Percentiles rank a stretch among this genome's conserved stretches.
Evolutionary conservation across 2,888 invertebrate species (phyloP).

Genomic region (Cynaeus angustus): DNA sequence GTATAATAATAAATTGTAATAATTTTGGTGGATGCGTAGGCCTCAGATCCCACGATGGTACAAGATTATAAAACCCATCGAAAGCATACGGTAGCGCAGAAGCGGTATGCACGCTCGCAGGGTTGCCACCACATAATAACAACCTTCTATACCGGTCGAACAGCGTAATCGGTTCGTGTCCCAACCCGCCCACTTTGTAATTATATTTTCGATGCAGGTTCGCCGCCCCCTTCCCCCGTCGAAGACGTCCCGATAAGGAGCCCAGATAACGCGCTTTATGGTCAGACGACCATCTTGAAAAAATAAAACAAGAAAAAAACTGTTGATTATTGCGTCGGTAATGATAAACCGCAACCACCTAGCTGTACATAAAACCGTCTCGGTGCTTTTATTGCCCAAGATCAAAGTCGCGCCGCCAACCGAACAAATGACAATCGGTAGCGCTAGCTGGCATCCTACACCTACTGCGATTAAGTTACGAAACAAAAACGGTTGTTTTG

Average conservation of each 20-base stretch:
- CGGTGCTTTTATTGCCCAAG: neutral
- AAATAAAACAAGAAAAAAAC: conserved; percentile 9
- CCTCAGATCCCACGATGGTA: no score
- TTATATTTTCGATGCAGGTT: conserved; percentile 69
- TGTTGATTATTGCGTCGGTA: conserved; percentile 27
- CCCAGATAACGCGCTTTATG: conserved; percentile 34
- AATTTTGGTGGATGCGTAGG: no score
- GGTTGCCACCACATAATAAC: conserved; percentile 71
- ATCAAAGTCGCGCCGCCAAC: conserved; percentile 4
- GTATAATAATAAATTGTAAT: no score
- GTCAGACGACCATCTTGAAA: neutral
- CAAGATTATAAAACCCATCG: neutral
- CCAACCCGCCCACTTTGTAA: conserved; percentile 70
- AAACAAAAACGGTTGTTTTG: neutral
- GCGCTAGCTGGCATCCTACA: neutral
- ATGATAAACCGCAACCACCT: conserved; percentile 33
- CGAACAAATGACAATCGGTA: conserved; percentile 2
- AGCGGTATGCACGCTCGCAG: conserved; percentile 66
- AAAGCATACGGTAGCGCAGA: conserved; percentile 59
- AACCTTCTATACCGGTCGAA: conserved; percentile 65
- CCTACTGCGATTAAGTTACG: conserved; percentile 32
- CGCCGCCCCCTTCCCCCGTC: conserved; percentile 9
- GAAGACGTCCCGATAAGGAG: conserved; percentile 38
- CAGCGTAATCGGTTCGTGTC: conserved; percentile 70
- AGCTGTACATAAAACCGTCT: conserved; percentile 8